Evolutionary conservation across 2,888 invertebrate species (phyloP), one percentile per base, ranked within the genome.

Genomic region (Ectemnius continuus): DNA sequence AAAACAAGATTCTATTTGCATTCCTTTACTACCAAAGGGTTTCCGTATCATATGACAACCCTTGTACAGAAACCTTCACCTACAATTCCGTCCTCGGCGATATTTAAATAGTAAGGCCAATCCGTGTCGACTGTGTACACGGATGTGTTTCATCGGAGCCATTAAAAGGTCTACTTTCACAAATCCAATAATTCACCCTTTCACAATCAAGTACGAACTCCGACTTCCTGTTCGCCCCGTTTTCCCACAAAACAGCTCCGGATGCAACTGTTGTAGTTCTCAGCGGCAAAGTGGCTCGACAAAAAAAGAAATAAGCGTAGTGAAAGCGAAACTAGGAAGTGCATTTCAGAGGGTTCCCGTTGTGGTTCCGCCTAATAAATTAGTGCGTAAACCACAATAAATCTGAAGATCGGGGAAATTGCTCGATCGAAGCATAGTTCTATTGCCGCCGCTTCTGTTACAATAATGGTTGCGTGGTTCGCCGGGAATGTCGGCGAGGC

Each of bases 141-240:
- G 11, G 36, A 36, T 36, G 11, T 11, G 36, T 36, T 36, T 11
- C 36, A 36, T 6, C 36, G 8, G 36, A 36, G 36, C 36, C 36
- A 36, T 36, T 36, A 36, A 36, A 36, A 36, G 36, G 36, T 8
- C 36, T 36, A 36, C 8, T 8, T 8, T 36, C 23, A 61, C 63
- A 69, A 66, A 75, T 64, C 66, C 61, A 57, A 26, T 36, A 36
- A 11, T 36, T 36, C 36, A 36, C 36, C 36, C 36, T 36, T 36
- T 36, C 36, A 36, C 36, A 36, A 36, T 36, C 1, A 36, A 36
- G 8, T 36, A 36, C 36, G 11, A 13, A 67, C 67, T 67, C 46
- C 76, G 46, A 57, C 16, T 73, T 74, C 74, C 75, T 71, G 78
- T 71, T 80, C 79, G 76, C 77, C 77, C 75, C 16, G 64, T 58